phyloP scores from a whole-genome alignment of 2,113 vertebrate species.

The Vimba vimba region DNA sequence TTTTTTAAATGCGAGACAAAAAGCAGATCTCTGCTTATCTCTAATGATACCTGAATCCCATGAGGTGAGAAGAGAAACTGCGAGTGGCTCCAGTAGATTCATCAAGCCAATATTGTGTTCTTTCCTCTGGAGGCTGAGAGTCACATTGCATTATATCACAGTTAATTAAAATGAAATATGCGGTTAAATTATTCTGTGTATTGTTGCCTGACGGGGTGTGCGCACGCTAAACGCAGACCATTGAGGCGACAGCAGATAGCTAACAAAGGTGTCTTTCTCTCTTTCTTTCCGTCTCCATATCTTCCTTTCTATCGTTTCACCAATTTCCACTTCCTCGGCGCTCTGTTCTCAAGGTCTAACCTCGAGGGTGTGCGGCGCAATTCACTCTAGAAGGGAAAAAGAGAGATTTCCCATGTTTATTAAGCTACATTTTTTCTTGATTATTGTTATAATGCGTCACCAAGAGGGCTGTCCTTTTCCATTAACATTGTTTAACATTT shows the following conservation, averaged over 20 bases:
- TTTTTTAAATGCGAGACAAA: slow-evolving; percentile 68
- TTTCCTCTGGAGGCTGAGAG: slow-evolving; percentile 76
- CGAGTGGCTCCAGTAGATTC: slow-evolving; percentile 77
- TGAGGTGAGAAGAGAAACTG: slow-evolving; percentile 69
- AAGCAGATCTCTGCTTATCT: slow-evolving; percentile 78
- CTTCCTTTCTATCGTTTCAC: slow-evolving; percentile 46
- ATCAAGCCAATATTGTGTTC: slow-evolving; percentile 76
- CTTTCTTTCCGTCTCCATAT: slow-evolving; percentile 47
- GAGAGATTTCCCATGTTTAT: slow-evolving; percentile 43
- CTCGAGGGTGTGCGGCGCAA: slow-evolving; percentile 48
- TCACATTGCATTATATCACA: slow-evolving; percentile 79
- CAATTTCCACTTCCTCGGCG: slow-evolving; percentile 46
- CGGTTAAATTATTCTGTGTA: slow-evolving; percentile 78
- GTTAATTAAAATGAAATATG: slow-evolving; percentile 83
- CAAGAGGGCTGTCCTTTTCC: slow-evolving; percentile 31
- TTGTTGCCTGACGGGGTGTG: slow-evolving; percentile 70
- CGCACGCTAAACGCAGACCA: slow-evolving; percentile 70
- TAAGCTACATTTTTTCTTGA: slow-evolving; percentile 34
- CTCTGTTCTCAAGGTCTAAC: slow-evolving; percentile 49
- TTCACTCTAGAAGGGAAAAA: slow-evolving; percentile 27
- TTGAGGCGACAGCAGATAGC: slow-evolving; percentile 71
- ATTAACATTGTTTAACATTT: slow-evolving; percentile 48
- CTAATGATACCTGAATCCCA: slow-evolving; percentile 83
- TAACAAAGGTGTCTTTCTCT: slow-evolving; percentile 67
- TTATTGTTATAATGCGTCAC: slow-evolving; percentile 44